Conservation (phyloP, 2,113 vertebrate species). For the Apus apus region DNA sequence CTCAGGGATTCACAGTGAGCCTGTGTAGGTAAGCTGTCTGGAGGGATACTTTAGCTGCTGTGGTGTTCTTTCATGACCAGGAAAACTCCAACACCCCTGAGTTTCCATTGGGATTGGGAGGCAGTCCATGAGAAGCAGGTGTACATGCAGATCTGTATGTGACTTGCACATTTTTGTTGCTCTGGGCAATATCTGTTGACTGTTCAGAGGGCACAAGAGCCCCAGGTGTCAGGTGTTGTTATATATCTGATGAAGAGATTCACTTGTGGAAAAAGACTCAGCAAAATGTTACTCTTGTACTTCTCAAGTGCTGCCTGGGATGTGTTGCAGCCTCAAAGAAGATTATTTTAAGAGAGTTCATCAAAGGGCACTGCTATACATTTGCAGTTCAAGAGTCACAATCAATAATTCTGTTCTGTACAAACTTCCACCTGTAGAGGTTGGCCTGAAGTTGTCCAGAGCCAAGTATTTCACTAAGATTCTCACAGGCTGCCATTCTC, state of each 20-base stretch:
- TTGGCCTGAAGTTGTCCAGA: not conserved
- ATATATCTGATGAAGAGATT: slow-evolving; percentile 47
- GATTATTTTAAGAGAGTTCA: not conserved
- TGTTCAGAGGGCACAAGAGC: not conserved
- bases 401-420: not conserved
- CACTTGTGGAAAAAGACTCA: not conserved
- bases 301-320: not conserved
- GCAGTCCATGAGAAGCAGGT: not conserved
- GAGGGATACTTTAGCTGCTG: not conserved
- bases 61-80: not conserved
- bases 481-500: not conserved
- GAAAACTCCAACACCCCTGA: not conserved
- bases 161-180: not conserved
- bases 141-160: not conserved
- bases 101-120: not conserved
- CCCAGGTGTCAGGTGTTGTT: slow-evolving; percentile 36
- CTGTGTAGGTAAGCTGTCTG: not conserved
- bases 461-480: not conserved
- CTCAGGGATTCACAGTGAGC: not conserved
- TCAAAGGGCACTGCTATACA: not conserved
- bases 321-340: not conserved
- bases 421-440: not conserved
- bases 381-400: not conserved
- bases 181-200: slow-evolving; percentile 12
- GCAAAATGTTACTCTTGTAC: not conserved